Evolutionary conservation across 1,140 invertebrate genomes (phyloP), one percentile per base, ranked within the genome.

Genomic region (Cherax quadricarinatus): DNA sequence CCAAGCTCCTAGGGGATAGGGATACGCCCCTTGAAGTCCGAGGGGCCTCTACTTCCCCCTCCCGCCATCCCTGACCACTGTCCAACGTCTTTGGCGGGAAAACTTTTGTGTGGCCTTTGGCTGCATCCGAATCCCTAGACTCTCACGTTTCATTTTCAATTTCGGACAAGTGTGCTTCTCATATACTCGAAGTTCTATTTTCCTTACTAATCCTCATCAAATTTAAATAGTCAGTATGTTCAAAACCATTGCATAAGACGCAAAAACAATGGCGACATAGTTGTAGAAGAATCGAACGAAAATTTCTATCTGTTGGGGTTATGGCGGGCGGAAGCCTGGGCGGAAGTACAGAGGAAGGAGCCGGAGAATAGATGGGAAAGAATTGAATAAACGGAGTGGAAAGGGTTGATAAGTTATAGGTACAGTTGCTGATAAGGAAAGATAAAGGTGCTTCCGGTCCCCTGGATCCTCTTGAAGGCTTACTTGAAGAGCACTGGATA

Each of bases 311-410:
- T 91, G 41, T 12, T 7, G 57, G 78, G 84, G 78, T 75, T 60
- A 87, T 91, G 24, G n/a, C 84, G 60, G 70, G 75, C 53, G 89
- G 89, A 91, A 91, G 89, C 14, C 53, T 10, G 66, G 48, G 60
- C 57, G 89, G 89, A 91, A 91, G 89, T 66, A 86, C 70, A 86
- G 84, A 81, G 89, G 89, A 91, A 91, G 73, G 78, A 86, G 75
- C 21, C 24, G 85, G 51, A 86, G 89, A 91, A 91, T 81, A 86
- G 89, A 91, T 80, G 84, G 75, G 84, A 70, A 86, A 81, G 89
- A 91, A 91, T 91, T 91, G 89, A 82, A 91, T 91, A 91, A 91
- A 86, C 84, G 83, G n/a, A 85, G n/a, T 70, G 83, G 83, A 88
- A 90, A 91, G 84, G 89, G 85, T 70, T 91, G 89, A 91, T 86